phyloP scores from a whole-genome alignment of 2,888 invertebrate genomes.

The Pristionchus arcanus region DNA sequence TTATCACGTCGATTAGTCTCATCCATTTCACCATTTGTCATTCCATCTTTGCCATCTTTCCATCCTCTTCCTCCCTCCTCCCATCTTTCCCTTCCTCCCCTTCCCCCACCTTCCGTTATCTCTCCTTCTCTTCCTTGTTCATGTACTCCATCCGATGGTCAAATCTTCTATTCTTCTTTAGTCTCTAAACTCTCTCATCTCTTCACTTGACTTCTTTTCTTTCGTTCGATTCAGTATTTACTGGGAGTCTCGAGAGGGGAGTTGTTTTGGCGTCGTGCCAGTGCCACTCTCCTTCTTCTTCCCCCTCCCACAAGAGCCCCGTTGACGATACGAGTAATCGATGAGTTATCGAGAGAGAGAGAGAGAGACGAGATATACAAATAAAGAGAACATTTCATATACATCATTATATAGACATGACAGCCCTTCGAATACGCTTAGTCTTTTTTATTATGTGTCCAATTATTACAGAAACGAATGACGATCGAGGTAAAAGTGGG shows the following conservation, averaged over 20 bases:
- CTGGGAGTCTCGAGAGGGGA: conserved; percentile 10
- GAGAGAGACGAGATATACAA: neutral
- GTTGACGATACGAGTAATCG: conserved; percentile 52
- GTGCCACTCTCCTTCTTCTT: conserved; percentile 51
- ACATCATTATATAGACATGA: neutral
- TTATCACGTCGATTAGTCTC: conserved; percentile 35
- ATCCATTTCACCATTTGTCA: neutral
- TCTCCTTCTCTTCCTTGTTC: neutral
- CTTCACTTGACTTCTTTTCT: conserved; percentile 13
- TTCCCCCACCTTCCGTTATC: neutral
- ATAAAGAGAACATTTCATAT: neutral
- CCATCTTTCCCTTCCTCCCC: neutral
- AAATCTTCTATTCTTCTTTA: neutral
- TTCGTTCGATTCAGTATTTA: neutral
- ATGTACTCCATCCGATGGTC: conserved; percentile 26
- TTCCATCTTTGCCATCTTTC: neutral
- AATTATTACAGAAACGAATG: conserved; percentile 38
- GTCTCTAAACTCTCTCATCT: conserved; percentile 27
- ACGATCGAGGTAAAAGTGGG: conserved; percentile 50
- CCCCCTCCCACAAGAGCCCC: conserved; percentile 37
- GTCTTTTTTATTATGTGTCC: conserved; percentile 43
- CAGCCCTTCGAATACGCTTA: neutral
- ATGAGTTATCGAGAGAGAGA: conserved; percentile 10
- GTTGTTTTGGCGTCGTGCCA: conserved; percentile 45
- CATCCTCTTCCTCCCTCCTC: neutral